Evolutionary conservation across 1,140 invertebrate genomes (phyloP).

Genomic region (Bombyx mandarina): DNA sequence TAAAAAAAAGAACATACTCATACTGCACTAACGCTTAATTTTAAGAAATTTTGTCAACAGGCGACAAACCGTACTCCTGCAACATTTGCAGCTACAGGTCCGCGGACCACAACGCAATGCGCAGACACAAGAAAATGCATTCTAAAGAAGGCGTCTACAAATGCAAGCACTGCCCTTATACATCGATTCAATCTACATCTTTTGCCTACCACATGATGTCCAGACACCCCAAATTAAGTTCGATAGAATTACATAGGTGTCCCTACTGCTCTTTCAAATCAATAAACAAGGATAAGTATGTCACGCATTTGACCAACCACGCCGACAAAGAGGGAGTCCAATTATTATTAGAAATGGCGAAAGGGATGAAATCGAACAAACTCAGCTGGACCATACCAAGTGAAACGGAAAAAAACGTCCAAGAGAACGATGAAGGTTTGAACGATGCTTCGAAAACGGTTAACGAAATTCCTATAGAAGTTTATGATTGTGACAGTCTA

Average conservation of each 20-base stretch:
- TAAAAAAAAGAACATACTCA: too few relatives aligned
- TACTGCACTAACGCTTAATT: too few relatives aligned
- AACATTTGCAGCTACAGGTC: conserved; percentile 82
- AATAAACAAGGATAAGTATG: conserved; percentile 70
- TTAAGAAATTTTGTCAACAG: conserved; percentile 41
- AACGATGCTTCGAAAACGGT: conserved; percentile 37
- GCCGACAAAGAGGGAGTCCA: conserved; percentile 51
- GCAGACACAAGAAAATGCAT: conserved; percentile 85
- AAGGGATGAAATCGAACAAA: conserved; percentile 33
- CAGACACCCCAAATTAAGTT: conserved; percentile 70
- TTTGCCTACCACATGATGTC: conserved; percentile 76
- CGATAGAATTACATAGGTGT: conserved; percentile 67
- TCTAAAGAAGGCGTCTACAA: conserved; percentile 80
- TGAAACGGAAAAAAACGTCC: conserved; percentile 24
- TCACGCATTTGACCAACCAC: conserved; percentile 56
- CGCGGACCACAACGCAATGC: conserved; percentile 85
- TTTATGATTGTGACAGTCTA: conserved; percentile 56
- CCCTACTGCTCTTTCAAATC: conserved; percentile 70
- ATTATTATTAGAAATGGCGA: conserved; percentile 45
- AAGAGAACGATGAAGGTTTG: conserved; percentile 17
- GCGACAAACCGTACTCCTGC: conserved; percentile 88
- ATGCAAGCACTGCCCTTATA: conserved; percentile 80
- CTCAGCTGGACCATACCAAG: conserved; percentile 60
- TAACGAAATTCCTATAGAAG: conserved; percentile 54
- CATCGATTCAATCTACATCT: conserved; percentile 75